A percentile compares a stretch with the other conserved stretches of the same genome.
These are phyloP conservation scores for Peromyscus attwateri DNA, from an alignment of 2,797 vertebrate species.

Conservation along the genomic window DNA sequence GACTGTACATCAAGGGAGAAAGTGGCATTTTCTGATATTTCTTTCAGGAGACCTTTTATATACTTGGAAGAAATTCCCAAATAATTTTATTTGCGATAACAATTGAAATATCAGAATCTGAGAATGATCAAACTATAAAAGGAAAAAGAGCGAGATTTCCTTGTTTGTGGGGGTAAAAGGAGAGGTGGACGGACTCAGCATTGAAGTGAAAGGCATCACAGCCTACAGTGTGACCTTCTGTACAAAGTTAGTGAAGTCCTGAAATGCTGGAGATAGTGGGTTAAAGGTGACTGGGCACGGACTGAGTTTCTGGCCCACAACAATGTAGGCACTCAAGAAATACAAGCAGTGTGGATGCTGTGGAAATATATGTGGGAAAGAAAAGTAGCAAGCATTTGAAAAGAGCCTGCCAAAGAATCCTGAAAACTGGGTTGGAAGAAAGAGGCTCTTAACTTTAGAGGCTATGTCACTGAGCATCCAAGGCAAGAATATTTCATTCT, in stretches of 20 bases:
- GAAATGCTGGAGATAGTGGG: background rate
- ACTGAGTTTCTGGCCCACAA: background rate
- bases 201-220: background rate
- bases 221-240: background rate
- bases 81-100: conserved; percentile 13
- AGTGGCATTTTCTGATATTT: conserved; percentile 16
- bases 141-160: background rate
- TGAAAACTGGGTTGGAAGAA: background rate
- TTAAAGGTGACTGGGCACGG: background rate
- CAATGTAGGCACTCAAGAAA: background rate
- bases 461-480: background rate
- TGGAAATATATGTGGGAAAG: background rate
- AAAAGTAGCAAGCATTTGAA: background rate
- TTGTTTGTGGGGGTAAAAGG: background rate
- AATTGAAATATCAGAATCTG: background rate
- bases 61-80: background rate
- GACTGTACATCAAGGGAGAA: background rate
- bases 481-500: conserved; percentile 41
- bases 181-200: background rate
- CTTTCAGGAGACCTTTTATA: conserved; percentile 32
- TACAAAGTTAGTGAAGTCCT: background rate
- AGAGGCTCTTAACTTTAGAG: background rate
- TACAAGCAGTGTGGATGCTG: background rate
- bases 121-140: background rate
- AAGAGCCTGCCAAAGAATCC: background rate